Evolutionary conservation across 2,113 vertebrate species (phyloP), one percentile per base, ranked within the genome.

Genomic region (Nannospalax galili): DNA sequence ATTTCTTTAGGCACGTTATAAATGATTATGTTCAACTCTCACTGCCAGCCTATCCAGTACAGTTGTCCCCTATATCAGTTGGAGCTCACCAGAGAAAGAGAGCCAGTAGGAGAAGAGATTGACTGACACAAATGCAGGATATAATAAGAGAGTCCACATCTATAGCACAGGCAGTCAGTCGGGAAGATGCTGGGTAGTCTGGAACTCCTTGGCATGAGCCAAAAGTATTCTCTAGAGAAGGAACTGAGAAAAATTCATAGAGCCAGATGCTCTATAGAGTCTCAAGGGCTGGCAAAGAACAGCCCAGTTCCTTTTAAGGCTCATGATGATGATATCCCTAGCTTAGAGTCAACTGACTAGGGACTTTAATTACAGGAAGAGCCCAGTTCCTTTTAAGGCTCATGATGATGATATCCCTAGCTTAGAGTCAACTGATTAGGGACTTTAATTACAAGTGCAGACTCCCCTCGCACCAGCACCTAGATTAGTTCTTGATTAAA

Each of bases 361-460:
- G 58, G 37, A 79, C 30, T 94, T 82, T 45, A 64, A 40, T 84
- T n/a, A n/a, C n/a, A n/a, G n/a, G 45, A 92, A 84, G n/a, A 77
- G 11, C 40, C 17, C 45, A 26, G 4, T 28, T 40, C 9, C 3
- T 70, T 65, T 14, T 48, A 84, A 65, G 52, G 22, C 20, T 82
- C 37, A 52, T 73, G 28, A 62, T 30, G 28, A 72, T 75, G 52
- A 42, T 77, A 24, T 58, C 24, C 20, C 4, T 95, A 77, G 37
- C 24, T 64, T 79, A 20, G 79, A 60, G 92, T 92, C 64, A 91
- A 16, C 37, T 26, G 24, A n/a, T 52, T 73, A 79, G 62, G 58
- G 37, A 75, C 30, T 94, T 82, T 45, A 65, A 42, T 84, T 64
- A 84, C 14, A 62, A 79, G 22, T 84, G 11, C 60, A 40, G 40